Evolutionary conservation across 2,113 vertebrate species (phyloP), one percentile per base, ranked within the genome.

Genomic region (Ascaphus truei): DNA sequence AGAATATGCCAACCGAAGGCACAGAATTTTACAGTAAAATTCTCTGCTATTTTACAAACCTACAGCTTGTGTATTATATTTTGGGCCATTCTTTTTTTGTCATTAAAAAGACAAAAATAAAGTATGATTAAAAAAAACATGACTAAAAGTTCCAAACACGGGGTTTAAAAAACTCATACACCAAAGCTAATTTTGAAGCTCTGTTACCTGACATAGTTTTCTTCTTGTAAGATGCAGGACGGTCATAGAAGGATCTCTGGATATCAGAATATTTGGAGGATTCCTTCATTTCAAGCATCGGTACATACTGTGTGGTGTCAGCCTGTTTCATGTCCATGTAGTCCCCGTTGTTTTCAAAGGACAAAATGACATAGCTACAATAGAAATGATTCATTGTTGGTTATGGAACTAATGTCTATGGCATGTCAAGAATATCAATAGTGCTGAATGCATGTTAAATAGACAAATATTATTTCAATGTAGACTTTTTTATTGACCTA

Each of bases 291-390:
- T 99, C 97, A 77, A 95, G 83, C 97, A 99, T 99, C 33, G 97
- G 96, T 27, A 99, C 95, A 0, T 99, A 99, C 75, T 99, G 97
- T 27, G 94, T 98, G 16, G 85, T 89, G 26, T 98, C 96, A 1
- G 87, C 93, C 78, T 98, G 95, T 83, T 98, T 99, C 97, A 99
- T 99, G 75, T 99, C 97, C 96, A 99, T 98, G 77, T 99, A 99
- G 78, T 98, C 96, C 2, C 92, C 93, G 68, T 93, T 96, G 79
- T 94, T 91, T 87, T 98, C 96, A 63, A 99, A 99, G 11, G 97
- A 99, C 66, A 99, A 75, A 84, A 99, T 98, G 75, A 99, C 97
- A 4, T 99, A 99, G 73, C 97, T 99, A 81, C 29, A 80, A 74
- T 30, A 30, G n/a, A 33, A 58, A 58, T n/a, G n/a, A n/a, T n/a